Base-by-base conservation (phyloP, 2,113 vertebrate species). In the Geococcyx californianus region DNA sequence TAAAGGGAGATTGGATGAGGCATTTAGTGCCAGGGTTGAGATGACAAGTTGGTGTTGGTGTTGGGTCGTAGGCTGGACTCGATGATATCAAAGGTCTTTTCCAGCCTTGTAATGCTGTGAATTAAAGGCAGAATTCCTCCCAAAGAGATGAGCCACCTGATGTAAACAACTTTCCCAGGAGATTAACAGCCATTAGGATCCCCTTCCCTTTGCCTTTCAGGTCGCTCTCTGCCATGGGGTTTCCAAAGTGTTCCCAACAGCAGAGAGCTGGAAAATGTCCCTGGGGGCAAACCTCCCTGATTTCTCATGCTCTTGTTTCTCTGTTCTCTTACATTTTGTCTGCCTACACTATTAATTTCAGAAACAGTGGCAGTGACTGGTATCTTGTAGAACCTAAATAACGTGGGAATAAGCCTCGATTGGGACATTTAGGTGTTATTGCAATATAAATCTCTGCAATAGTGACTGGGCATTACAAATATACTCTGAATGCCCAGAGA, bases 291-390 rank as follows among this genome's bases (percentile, higher is more conserved):
- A 76, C 13, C 19, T 47, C 29, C 34, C 13, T 23, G 26, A 0
- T 16, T 73, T n/a, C 42, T 40, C 16, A 5, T n/a, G 21, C 25
- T 20, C 16, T 47, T 63, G 10, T 55, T 82, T 72, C 34, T 84
- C 66, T 72, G 12, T 7, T 72, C 8, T 68, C 36, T 52, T 44
- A 20, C 1, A n/a, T 47, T 90, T 38, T 36, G 16, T 23, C 26
- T 76, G 24, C 16, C 36, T 52, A 2, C 29, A n/a, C 18, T 9
- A 16, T n/a, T 44, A 38, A 60, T 64, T 72, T 82, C 84, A 75
- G 69, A 24, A 52, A 8, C n/a, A 75, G 2, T 12, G 29, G 5
- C 7, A 5, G 19, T 49, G 8, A 0, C 1, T 34, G 77, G 7
- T 26, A 90, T 10, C 18, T 87, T 75, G 10, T 10, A 75, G 49